These are phyloP conservation scores for Australoheros scitulus DNA, from an alignment of 2,113 vertebrate species.

Conservation along the genomic window DNA sequence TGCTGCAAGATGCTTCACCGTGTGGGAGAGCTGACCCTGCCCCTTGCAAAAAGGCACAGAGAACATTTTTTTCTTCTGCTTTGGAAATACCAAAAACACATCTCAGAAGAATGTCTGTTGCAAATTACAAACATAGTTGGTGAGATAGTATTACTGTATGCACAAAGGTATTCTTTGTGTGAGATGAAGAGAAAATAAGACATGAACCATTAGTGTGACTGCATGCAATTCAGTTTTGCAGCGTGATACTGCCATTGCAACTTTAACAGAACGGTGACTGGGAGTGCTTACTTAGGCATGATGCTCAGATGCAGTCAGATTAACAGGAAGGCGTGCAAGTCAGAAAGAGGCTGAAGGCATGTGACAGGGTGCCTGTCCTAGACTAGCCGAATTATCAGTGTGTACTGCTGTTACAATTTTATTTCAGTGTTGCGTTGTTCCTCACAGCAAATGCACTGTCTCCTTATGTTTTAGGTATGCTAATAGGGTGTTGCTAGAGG, in stretches of 20 bases:
- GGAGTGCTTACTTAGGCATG: background rate
- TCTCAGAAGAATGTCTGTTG: background rate
- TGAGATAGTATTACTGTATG: background rate
- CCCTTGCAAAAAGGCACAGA: background rate
- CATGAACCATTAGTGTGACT: fast-evolving
- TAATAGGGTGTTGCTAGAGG: background rate
- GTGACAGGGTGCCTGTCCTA: background rate
- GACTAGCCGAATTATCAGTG: background rate
- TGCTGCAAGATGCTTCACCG: background rate
- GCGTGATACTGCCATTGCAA: background rate
- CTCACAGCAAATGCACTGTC: background rate
- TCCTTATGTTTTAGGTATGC: background rate
- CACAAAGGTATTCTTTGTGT: background rate
- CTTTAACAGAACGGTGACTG: background rate
- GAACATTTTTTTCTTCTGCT: background rate
- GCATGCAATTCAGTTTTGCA: background rate
- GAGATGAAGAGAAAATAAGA: background rate
- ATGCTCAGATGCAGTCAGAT: background rate
- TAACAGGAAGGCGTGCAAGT: background rate
- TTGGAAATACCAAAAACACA: background rate
- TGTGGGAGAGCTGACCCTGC: background rate
- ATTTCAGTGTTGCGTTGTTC: background rate
- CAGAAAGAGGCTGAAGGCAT: background rate
- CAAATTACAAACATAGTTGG: background rate
- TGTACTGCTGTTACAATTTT: background rate